Conservation (phyloP, 2,888 invertebrate genomes). For the Lepidochitona cinerea region DNA sequence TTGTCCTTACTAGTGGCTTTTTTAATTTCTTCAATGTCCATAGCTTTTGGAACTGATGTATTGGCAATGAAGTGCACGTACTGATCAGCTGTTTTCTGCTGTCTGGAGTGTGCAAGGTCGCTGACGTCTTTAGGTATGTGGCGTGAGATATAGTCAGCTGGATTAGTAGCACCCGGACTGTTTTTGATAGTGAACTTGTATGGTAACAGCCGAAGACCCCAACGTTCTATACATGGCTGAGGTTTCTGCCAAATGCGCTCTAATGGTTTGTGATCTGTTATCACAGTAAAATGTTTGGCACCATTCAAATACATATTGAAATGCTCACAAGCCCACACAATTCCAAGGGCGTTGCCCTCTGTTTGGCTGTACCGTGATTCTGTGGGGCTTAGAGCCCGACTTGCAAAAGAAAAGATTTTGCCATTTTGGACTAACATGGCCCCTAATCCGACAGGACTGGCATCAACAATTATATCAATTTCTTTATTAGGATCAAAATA, state of each 20-base stretch:
- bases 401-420: constrained; percentile 30
- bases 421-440: constrained; percentile 30
- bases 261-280: constrained; percentile 45
- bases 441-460: constrained; percentile 38
- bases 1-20: neutral
- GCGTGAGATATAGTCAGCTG: constrained; percentile 40
- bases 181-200: constrained; percentile 31
- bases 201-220: constrained; percentile 32
- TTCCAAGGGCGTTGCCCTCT: constrained; percentile 37
- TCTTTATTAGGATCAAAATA: constrained; percentile 30
- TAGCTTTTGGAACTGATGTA: constrained; percentile 20
- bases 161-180: constrained; percentile 32
- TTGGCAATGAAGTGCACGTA: constrained; percentile 25
- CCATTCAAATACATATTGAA: constrained; percentile 40
- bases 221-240: constrained; percentile 39
- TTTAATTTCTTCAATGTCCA: neutral
- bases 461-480: constrained; percentile 35
- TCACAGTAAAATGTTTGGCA: constrained; percentile 32
- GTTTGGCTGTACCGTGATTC: constrained; percentile 39
- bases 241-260: constrained; percentile 20
- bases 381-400: no score
- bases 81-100: constrained; percentile 19
- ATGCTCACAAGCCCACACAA: constrained; percentile 45
- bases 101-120: neutral
- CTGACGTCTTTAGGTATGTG: constrained; percentile 17